phyloP scores from a whole-genome alignment of 2,797 vertebrate species.

The Pseudochirops cupreus region DNA sequence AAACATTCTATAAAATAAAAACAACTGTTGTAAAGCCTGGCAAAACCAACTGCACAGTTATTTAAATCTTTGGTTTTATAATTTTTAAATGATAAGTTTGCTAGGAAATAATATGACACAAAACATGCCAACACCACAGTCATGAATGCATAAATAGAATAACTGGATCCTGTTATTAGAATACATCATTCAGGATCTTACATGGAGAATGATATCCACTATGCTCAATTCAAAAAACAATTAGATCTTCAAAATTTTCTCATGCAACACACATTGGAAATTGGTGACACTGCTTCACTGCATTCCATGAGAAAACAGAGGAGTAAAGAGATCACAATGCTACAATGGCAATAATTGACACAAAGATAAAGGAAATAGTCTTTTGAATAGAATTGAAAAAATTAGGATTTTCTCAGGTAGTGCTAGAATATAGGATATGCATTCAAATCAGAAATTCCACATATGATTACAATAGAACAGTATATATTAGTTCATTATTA shows the following conservation, averaged over 20 bases:
- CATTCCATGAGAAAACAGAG: constrained; percentile 45
- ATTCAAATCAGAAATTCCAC: constrained; percentile 21
- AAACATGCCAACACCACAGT: background rate
- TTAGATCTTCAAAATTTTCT: constrained; percentile 49
- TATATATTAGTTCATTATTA: background rate
- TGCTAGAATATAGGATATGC: background rate
- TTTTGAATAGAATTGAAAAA: constrained; percentile 48
- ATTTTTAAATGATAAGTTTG: constrained; percentile 65
- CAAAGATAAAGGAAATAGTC: constrained; percentile 51
- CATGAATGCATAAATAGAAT: constrained; percentile 26
- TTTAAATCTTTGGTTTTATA: constrained; percentile 69
- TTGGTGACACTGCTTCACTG: constrained; percentile 36
- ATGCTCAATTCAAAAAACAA: background rate
- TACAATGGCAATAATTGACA: constrained; percentile 37
- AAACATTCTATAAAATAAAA: constrained; percentile 58
- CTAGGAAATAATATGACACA: constrained; percentile 47
- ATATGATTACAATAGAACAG: constrained; percentile 5
- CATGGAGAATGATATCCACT: constrained; percentile 32
- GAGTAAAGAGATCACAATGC: constrained; percentile 60
- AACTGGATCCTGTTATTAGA: background rate
- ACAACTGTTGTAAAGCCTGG: constrained; percentile 56
- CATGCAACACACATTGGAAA: background rate
- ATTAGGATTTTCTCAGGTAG: constrained; percentile 25
- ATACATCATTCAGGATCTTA: background rate
- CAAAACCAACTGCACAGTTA: constrained; percentile 52